A percentile compares a stretch with the other conserved stretches of the same genome.
phyloP scores from a whole-genome alignment of 2,113 vertebrate genomes.

The Neodontobutis hainanensis region DNA sequence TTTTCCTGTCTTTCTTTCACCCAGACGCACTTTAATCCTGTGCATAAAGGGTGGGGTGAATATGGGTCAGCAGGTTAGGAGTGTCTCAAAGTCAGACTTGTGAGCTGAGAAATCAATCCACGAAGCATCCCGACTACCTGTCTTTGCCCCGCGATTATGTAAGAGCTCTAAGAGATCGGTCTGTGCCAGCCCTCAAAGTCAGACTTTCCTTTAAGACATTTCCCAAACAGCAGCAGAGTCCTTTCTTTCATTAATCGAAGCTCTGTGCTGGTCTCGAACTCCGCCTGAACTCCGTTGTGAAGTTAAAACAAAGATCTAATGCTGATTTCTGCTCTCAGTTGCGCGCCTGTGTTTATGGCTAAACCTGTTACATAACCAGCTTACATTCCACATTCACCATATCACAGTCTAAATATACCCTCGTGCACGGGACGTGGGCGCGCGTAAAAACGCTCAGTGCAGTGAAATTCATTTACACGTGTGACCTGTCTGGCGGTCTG shows the following conservation, averaged over 20 bases:
- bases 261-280: background rate
- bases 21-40: conserved; percentile 75
- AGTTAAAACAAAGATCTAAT: conserved; percentile 44
- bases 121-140: conserved; percentile 68
- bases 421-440: conserved; percentile 46
- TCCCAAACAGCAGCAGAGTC: background rate
- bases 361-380: conserved; percentile 97
- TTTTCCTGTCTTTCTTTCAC: conserved; percentile 70
- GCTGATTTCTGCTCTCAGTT: conserved; percentile 65
- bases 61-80: conserved; percentile 84
- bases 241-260: conserved; percentile 2
- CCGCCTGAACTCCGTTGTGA: background rate
- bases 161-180: conserved; percentile 76
- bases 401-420: conserved; percentile 90
- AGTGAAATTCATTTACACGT: conserved; percentile 39
- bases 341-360: conserved; percentile 89
- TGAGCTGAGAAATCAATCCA: conserved; percentile 67
- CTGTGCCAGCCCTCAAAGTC: conserved; percentile 69
- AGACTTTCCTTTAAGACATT: conserved; percentile 42
- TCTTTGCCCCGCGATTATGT: conserved; percentile 75
- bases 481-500: conserved; percentile 6
- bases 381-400: conserved; percentile 91
- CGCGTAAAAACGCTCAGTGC: conserved; percentile 14
- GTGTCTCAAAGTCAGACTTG: conserved; percentile 76
- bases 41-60: conserved; percentile 74